Evolutionary conservation across 2,888 invertebrate species (phyloP).

Genomic region (Troglohyphantes excavatus): DNA sequence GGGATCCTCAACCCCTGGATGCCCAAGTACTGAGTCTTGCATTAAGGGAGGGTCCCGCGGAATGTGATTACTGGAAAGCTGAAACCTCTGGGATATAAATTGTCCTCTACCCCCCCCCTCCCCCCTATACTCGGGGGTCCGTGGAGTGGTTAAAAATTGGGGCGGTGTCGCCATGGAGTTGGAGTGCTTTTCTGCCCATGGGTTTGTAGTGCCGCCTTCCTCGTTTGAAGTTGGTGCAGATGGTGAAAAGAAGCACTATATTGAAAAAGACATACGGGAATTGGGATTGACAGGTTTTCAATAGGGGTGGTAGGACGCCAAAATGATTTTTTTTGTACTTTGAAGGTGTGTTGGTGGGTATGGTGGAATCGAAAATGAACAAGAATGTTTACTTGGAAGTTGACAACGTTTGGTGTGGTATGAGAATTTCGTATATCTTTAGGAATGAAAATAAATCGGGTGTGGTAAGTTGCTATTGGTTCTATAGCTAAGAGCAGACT

Average conservation of each 20-base stretch:
- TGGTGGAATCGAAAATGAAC: background rate
- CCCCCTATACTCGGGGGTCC: background rate
- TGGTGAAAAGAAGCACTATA: background rate
- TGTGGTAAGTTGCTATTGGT: no score
- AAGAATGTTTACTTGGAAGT: background rate
- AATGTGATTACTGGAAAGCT: constrained; percentile 50
- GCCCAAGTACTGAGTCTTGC: constrained; percentile 64
- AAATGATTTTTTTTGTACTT: background rate
- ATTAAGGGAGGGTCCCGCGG: constrained; percentile 64
- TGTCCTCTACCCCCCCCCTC: constrained; percentile 2
- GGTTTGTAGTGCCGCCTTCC: background rate
- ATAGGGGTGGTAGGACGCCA: background rate
- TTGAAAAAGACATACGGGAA: constrained; percentile 5
- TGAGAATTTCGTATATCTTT: no score
- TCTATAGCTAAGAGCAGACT: no score
- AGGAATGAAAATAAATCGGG: no score
- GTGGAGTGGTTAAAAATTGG: constrained; percentile 19
- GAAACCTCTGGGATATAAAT: constrained; percentile 38
- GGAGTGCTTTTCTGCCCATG: constrained; percentile 1
- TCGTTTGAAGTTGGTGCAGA: constrained; percentile 3
- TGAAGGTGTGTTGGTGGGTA: background rate
- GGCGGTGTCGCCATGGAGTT: constrained; percentile 17
- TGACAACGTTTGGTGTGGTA: no score
- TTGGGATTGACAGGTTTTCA: background rate
- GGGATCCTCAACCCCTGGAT: constrained; percentile 20